Base-by-base conservation (phyloP, 2,113 vertebrate genomes). In the Eudorcas thomsonii region DNA sequence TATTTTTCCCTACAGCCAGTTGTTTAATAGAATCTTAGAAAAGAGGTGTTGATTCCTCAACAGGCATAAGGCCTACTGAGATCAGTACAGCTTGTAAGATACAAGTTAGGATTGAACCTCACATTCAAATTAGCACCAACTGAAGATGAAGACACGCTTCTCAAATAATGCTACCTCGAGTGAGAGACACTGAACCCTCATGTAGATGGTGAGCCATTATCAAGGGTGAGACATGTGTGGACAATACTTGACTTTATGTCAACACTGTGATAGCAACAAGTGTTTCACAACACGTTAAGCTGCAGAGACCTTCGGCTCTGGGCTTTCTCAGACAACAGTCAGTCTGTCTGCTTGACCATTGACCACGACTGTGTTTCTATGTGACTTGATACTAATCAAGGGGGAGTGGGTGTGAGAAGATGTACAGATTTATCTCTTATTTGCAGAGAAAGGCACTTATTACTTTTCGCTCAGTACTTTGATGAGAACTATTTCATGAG, bases 1-100 rank as follows among this genome's bases (percentile, higher is more conserved):
- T 97, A 98, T 98, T 97, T 98, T 98, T 98, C 99, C 98, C 99
- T 99, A 98, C n/a, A 80, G 92, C 96, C 95, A 98, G 97, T 91
- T 97, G 94, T 98, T 98, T 96, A 97, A 98, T 88, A 96, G 98
- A 98, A 98, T 98, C 97, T 97, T 85, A 98, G 98, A 98, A 96
- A 98, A 98, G 54, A 98, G 96, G 94, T 0, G 57, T 98, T 91
- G 97, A 98, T 89, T 98, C 87, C 95, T 97, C 95, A 55, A 94
- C 5, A 97, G 48, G 74, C 95, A 81, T 39, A 60, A 30, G 93
- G 19, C 33, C 87, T 55, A 19, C 5, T 23, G 60, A 87, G 25
- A 48, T 59, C 83, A 78, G 30, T 4, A 14, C 36, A 60, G 77
- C 59, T 57, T 48, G 57, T 36, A 93, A 93, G 30, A 80, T 80